These are phyloP conservation scores for Pelosia muscerda DNA, from an alignment of 2,888 invertebrate species.

Conservation along the genomic window DNA sequence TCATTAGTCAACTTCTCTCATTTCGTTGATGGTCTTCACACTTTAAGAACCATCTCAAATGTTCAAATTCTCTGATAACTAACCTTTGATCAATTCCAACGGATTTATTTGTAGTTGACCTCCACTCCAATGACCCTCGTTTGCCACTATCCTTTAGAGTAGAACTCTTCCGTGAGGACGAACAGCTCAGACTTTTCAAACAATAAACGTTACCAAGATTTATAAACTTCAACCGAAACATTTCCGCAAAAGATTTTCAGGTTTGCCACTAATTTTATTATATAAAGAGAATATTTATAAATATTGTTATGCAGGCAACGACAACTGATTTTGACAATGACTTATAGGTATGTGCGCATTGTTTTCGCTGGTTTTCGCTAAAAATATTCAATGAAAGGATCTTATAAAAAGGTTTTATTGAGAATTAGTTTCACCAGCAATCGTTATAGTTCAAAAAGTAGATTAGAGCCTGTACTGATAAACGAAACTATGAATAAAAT, in stretches of 20 bases:
- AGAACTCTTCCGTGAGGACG: background rate
- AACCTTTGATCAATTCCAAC: constrained; percentile 20
- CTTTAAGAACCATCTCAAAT: background rate
- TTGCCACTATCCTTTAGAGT: background rate
- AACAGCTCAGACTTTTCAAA: background rate
- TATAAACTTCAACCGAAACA: constrained; percentile 5
- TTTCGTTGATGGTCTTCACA: background rate
- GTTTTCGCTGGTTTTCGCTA: background rate
- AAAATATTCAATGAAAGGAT: background rate
- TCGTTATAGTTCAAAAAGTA: too few species aligned
- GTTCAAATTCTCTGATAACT: background rate
- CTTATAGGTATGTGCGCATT: background rate
- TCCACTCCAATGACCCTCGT: background rate
- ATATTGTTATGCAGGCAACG: background rate
- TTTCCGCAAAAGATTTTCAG: constrained; percentile 1
- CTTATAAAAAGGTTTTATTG: background rate
- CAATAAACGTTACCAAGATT: background rate
- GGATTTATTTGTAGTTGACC: background rate
- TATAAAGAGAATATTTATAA: background rate
- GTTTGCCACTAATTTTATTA: background rate
- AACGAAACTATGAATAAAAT: too few species aligned
- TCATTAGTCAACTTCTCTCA: background rate
- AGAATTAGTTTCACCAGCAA: background rate
- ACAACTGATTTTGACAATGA: background rate
- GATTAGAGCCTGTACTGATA: too few species aligned